Conservation (phyloP, 2,888 invertebrate genomes). For the Odontomyia ornata region DNA sequence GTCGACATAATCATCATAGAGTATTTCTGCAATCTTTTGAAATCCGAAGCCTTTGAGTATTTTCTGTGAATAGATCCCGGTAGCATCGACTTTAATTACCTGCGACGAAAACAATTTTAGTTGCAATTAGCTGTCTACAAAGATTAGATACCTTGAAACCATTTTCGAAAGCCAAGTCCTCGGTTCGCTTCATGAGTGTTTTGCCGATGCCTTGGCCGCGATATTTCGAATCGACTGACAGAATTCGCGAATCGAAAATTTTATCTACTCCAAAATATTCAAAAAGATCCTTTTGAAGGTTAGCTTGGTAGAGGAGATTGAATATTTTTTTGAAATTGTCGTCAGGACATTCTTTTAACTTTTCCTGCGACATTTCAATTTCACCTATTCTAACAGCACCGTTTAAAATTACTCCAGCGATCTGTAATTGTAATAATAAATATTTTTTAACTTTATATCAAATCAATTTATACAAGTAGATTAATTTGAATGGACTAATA, state of each 20-base stretch:
- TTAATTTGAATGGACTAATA: too few relatives aligned
- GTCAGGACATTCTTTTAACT: slow-evolving; percentile 71
- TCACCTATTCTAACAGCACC: slow-evolving; percentile 80
- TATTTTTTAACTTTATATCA: too few relatives aligned
- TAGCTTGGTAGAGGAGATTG: slow-evolving; percentile 76
- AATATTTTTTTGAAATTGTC: slow-evolving; percentile 82
- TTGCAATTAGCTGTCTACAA: background rate
- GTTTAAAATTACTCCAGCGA: slow-evolving; percentile 80
- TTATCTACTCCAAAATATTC: slow-evolving; percentile 72
- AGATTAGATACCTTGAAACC: slow-evolving; percentile 83
- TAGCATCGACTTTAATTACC: slow-evolving; percentile 84
- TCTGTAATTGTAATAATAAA: slow-evolving; percentile 65
- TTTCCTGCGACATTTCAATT: slow-evolving; percentile 73
- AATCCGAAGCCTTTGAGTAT: slow-evolving; percentile 76
- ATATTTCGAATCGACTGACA: slow-evolving; percentile 75
- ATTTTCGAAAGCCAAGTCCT: slow-evolving; percentile 71
- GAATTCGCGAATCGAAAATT: slow-evolving; percentile 81
- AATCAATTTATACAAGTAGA: too few relatives aligned
- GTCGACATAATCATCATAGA: slow-evolving; percentile 76
- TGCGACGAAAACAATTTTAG: slow-evolving; percentile 58
- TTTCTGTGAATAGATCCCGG: slow-evolving; percentile 81
- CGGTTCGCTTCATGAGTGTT: slow-evolving; percentile 73
- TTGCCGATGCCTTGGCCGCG: slow-evolving; percentile 81
- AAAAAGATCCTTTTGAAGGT: slow-evolving; percentile 76
- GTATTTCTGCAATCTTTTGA: slow-evolving; percentile 70